Conservation (phyloP, 2,113 vertebrate genomes). For the Pagrus major region DNA sequence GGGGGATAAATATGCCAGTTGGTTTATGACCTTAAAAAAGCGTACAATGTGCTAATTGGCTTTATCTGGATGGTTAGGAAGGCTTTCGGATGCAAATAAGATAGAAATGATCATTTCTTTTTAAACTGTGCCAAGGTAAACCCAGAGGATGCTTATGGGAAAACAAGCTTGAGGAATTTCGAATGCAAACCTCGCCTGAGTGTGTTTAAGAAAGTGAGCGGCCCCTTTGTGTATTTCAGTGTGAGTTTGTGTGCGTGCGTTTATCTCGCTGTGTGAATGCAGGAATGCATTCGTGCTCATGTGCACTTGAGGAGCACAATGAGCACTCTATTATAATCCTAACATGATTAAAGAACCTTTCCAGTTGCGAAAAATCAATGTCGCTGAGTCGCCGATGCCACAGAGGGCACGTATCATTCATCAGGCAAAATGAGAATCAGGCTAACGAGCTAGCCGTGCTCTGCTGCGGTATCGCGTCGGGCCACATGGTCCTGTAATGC, state of each 20-base stretch:
- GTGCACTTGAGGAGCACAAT: slow-evolving; percentile 29
- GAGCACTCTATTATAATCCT: slow-evolving; percentile 34
- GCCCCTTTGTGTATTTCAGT: neutral
- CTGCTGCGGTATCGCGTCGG: slow-evolving; percentile 58
- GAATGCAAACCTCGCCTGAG: slow-evolving; percentile 1
- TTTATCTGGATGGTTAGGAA: neutral
- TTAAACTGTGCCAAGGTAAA: slow-evolving; percentile 17
- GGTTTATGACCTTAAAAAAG: neutral
- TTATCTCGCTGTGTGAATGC: neutral
- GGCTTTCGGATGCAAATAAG: slow-evolving; percentile 17
- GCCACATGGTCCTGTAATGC: slow-evolving; percentile 67
- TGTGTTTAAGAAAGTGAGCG: neutral
- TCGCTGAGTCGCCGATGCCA: slow-evolving; percentile 23
- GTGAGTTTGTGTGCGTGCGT: neutral
- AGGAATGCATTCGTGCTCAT: neutral
- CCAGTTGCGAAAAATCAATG: slow-evolving; percentile 47
- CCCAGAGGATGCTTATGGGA: slow-evolving; percentile 2
- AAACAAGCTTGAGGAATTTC: slow-evolving; percentile 20
- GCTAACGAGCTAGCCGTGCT: slow-evolving; percentile 56
- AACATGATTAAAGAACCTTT: slow-evolving; percentile 47
- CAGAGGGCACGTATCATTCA: slow-evolving; percentile 61
- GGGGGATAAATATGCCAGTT: slow-evolving; percentile 17
- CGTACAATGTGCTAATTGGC: slow-evolving; percentile 14
- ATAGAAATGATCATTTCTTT: neutral
- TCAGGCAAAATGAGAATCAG: slow-evolving; percentile 59